Base-by-base conservation (phyloP, 1,140 invertebrate genomes). In the Drosophila lacteicornis region DNA sequence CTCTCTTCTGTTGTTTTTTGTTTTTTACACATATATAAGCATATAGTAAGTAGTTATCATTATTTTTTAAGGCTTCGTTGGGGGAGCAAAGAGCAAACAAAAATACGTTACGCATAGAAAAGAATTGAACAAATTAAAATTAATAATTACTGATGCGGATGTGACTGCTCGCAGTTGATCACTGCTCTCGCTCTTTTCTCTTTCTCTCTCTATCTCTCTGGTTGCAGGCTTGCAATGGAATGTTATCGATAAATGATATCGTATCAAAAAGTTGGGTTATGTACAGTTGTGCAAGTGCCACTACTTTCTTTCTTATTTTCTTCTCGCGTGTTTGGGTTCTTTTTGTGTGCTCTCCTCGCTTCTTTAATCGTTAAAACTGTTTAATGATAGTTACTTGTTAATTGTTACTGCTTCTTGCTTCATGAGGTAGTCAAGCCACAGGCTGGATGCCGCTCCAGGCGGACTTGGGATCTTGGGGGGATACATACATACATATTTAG, bases 131-230 rank as follows among this genome's bases (percentile, higher is more conserved):
- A 70, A 88, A 85, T 88, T 90, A 84, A 90, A 90, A 88, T 88
- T 88, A 88, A 88, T 88, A 88, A 88, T 88, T 88, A 88, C 85
- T 88, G 85, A 85, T 88, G 85, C 85, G 85, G 85, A 88, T 88
- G 85, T 90, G 85, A 88, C 85, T 86, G 73, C 81, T 79, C 53
- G 79, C 81, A 84, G 69, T 71, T 73, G 53, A 71, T 71, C 27
- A 73, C 69, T 73, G 53, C 67, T 42, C 65, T 53, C 11, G 46
- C 55, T 59, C 51, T 45, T 56, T 36, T n/a, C 33, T 43, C 40
- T 55, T n/a, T 59, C 33, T 9, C 49, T 50, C n/a, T 50, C 4
- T 49, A 19, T 22, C 12, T 42, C 38, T 27, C 11, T 45, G 33
- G 33, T 15, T 56, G 74, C 82, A 65, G 25, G 58, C 66, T 87